Percentiles rank a stretch among this genome's conserved stretches.
Evolutionary conservation across 2,888 invertebrate species (phyloP).

Genomic region (Scrobipalpa atriplicella): DNA sequence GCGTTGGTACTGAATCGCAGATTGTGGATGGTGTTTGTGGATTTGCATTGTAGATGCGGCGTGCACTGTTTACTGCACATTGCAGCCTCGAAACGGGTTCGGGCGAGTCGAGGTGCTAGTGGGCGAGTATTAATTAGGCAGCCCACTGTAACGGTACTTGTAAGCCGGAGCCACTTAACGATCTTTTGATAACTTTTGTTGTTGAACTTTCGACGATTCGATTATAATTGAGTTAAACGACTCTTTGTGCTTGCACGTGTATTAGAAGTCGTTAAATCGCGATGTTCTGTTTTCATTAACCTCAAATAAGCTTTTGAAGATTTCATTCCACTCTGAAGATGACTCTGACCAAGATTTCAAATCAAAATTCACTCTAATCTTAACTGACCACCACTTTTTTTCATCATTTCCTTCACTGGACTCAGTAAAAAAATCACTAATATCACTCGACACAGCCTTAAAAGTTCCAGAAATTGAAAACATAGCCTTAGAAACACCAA

Average conservation of each 20-base stretch:
- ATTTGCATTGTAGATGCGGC: slow-evolving; percentile 78
- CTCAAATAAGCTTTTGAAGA: slow-evolving; percentile 47
- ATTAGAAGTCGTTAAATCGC: slow-evolving; percentile 38
- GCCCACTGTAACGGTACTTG: slow-evolving; percentile 62
- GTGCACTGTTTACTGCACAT: slow-evolving; percentile 63
- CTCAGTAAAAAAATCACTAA: neutral
- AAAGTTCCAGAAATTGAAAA: neutral
- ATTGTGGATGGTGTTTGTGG: slow-evolving; percentile 66
- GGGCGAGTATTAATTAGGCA: slow-evolving; percentile 76
- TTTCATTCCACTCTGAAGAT: too few relatives aligned
- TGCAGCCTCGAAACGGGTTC: slow-evolving; percentile 60
- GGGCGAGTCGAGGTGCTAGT: slow-evolving; percentile 54
- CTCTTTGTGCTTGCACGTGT: slow-evolving; percentile 46
- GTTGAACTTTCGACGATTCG: slow-evolving; percentile 55
- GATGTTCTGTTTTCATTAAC: slow-evolving; percentile 55
- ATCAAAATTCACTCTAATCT: neutral
- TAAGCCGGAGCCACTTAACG: slow-evolving; percentile 56
- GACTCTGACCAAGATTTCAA: too few relatives aligned
- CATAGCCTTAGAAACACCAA: neutral
- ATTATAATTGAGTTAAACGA: slow-evolving; percentile 58
- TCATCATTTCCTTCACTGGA: neutral
- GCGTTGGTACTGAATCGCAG: slow-evolving; percentile 61
- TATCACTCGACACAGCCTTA: neutral
- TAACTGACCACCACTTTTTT: neutral
- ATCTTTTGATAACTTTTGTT: slow-evolving; percentile 70